Evolutionary conservation across 2,888 invertebrate species (phyloP).

Genomic region (Limnephilus rhombicus): DNA sequence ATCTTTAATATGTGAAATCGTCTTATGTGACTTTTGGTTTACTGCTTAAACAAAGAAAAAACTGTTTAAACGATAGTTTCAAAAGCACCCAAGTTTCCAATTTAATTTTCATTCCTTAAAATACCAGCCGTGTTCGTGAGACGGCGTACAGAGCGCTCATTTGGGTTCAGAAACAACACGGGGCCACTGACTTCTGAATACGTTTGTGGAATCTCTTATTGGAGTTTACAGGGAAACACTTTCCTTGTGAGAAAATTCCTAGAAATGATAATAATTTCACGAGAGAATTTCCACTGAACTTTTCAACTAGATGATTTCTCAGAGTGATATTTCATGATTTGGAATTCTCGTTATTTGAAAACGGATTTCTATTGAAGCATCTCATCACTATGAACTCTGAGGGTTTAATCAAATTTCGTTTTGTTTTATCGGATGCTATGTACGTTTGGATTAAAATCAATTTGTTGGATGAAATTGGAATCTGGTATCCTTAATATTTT

Average conservation of each 20-base stretch:
- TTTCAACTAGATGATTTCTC: neutral
- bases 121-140: neutral
- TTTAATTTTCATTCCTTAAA: conserved; percentile 13
- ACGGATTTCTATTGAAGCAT: neutral
- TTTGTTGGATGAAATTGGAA: no score
- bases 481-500: no score
- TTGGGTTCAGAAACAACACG: neutral
- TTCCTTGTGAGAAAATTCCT: neutral
- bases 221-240: neutral
- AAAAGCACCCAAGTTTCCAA: neutral
- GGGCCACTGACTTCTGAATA: neutral
- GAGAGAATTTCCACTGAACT: neutral
- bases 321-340: neutral
- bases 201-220: conserved; percentile 8
- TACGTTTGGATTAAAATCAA: neutral
- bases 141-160: neutral
- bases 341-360: neutral
- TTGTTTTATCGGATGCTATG: neutral
- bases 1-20: no score
- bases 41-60: neutral
- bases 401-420: neutral
- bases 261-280: neutral
- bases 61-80: neutral
- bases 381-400: neutral
- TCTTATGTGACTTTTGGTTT: neutral